These are phyloP conservation scores for Scrobipalpa costella DNA, from an alignment of 2,888 invertebrate genomes.

Conservation along the genomic window DNA sequence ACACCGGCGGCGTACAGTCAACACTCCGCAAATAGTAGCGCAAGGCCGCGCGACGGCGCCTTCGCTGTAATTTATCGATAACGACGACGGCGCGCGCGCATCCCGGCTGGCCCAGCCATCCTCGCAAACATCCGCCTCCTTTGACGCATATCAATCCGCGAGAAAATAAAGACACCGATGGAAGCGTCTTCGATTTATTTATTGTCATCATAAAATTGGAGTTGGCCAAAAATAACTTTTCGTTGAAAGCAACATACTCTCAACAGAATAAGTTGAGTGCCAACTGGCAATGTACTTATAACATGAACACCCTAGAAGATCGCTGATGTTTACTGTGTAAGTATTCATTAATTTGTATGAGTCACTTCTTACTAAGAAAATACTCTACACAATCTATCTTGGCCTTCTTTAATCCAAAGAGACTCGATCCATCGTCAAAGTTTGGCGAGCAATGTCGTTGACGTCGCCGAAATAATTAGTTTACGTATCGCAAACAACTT, in stretches of 20 bases:
- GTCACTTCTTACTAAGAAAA: background rate
- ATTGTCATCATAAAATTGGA: background rate
- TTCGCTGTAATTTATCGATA: constrained; percentile 60
- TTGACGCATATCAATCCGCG: constrained; percentile 34
- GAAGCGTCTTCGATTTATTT: constrained; percentile 14
- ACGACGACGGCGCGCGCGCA: constrained; percentile 44
- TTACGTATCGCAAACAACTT: constrained; percentile 17
- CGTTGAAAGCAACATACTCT: background rate
- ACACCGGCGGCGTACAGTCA: constrained; percentile 40
- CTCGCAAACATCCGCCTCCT: constrained; percentile 53
- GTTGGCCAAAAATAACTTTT: background rate
- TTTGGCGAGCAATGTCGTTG: constrained; percentile 12
- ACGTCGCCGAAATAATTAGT: constrained; percentile 20
- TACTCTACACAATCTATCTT: background rate
- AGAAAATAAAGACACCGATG: constrained; percentile 19
- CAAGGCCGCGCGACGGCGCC: constrained; percentile 63
- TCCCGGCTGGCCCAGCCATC: constrained; percentile 42
- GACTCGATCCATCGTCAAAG: constrained; percentile 1
- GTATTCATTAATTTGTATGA: background rate
- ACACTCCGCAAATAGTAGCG: constrained; percentile 68
- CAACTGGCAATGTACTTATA: background rate
- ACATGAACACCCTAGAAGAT: background rate
- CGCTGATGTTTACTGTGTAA: too few species aligned
- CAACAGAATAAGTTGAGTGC: background rate
- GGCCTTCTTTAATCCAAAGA: background rate